phyloP scores from a whole-genome alignment of 2,888 invertebrate species.

The Cephus pygmeus region DNA sequence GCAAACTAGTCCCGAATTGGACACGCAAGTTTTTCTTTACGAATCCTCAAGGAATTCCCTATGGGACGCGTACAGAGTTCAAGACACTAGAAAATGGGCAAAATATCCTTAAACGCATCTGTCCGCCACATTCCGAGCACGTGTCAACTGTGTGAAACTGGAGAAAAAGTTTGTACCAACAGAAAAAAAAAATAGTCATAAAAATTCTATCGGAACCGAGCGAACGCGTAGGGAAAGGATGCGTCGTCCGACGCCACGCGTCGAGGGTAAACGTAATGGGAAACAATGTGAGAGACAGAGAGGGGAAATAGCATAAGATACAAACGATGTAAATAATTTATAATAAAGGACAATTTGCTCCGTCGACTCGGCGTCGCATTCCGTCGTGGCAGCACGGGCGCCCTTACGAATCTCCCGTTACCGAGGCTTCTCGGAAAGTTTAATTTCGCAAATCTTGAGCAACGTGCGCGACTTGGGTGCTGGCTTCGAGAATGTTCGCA shows the following conservation, averaged over 20 bases:
- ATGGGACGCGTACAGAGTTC: neutral
- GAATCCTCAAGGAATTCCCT: neutral
- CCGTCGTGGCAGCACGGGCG: conserved; percentile 20
- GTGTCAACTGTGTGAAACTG: neutral
- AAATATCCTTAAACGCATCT: neutral
- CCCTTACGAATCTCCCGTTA: conserved; percentile 41
- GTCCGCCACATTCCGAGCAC: neutral
- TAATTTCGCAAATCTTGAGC: conserved; percentile 42
- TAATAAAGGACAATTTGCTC: neutral
- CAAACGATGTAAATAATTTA: neutral
- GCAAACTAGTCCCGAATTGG: neutral
- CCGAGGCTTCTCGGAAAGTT: conserved; percentile 47
- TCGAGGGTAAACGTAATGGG: neutral
- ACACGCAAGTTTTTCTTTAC: neutral
- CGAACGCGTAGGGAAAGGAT: neutral
- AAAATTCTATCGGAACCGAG: neutral
- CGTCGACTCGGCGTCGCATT: conserved; percentile 16
- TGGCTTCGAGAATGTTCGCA: neutral
- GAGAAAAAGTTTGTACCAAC: no score
- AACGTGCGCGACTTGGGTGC: neutral
- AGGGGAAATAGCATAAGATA: neutral
- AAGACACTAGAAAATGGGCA: neutral
- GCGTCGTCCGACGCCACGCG: neutral
- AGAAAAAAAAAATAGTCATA: neutral
- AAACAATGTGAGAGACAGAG: neutral